Conservation (phyloP, 30 jellyfish, hydroid and myxozoan genomes). For the Nemopilema nomurai region DNA sequence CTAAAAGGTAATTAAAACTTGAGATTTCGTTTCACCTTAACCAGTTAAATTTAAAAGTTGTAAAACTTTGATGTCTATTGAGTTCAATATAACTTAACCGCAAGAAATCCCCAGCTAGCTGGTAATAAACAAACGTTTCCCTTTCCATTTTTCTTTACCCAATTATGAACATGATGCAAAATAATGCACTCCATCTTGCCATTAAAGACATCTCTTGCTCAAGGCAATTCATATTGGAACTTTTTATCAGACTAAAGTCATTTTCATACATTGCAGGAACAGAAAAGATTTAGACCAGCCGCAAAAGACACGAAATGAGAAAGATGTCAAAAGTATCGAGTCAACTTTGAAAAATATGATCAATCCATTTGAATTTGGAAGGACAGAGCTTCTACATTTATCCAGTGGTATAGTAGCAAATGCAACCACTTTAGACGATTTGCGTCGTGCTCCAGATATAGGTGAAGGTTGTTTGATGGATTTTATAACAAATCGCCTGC, state of each 20-base stretch:
- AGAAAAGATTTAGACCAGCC: slow-evolving; percentile 36
- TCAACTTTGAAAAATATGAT: slow-evolving; percentile 22
- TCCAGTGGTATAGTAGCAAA: slow-evolving; percentile 26
- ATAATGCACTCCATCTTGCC: slow-evolving; percentile 8
- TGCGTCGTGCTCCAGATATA: slow-evolving; percentile 4
- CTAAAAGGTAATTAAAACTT: neutral
- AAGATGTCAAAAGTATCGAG: slow-evolving; percentile 8
- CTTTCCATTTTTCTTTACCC: neutral
- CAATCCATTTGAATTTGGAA: slow-evolving; percentile 16
- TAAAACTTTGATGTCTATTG: neutral
- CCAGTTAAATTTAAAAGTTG: neutral
- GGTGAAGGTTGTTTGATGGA: slow-evolving; percentile 8
- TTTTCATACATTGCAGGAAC: slow-evolving; percentile 5
- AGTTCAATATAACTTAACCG: neutral
- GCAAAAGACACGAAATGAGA: slow-evolving; percentile 1
- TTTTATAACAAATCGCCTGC: slow-evolving; percentile 2
- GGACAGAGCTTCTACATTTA: neutral
- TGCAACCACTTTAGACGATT: neutral
- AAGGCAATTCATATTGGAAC: neutral
- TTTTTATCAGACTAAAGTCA: neutral
- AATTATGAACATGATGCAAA: neutral
- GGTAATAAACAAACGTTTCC: neutral
- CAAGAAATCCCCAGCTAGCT: neutral
- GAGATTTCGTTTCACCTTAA: neutral
- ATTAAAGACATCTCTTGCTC: neutral